Evolutionary conservation across 2,113 vertebrate species (phyloP).

Genomic region (Chrysemys picta): DNA sequence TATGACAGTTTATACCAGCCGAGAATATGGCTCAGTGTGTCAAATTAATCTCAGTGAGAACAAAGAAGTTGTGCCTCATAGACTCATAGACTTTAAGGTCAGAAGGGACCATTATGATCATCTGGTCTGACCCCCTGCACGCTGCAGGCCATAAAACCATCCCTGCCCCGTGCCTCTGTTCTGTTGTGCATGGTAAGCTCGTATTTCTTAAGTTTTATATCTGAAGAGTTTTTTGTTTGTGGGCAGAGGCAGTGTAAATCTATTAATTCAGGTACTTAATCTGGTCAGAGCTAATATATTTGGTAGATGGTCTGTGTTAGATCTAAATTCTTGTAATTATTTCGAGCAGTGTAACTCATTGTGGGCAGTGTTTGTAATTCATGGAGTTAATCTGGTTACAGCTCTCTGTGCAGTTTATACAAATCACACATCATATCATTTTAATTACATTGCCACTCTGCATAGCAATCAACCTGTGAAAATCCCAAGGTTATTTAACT

Average conservation of each 20-base stretch:
- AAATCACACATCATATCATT: conserved; percentile 11
- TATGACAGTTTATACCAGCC: not conserved
- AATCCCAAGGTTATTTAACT: conserved; percentile 40
- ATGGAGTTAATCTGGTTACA: conserved; percentile 50
- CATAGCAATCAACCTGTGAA: not conserved
- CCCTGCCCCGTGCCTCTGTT: not conserved
- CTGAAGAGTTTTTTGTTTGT: not conserved
- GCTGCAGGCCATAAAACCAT: too few species aligned
- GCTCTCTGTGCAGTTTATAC: not conserved
- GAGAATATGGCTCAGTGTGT: not conserved
- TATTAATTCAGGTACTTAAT: conserved; percentile 43
- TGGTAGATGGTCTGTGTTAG: conserved; percentile 19
- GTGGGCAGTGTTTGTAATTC: conserved; percentile 7
- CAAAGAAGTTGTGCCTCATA: not conserved
- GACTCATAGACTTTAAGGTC: too few species aligned
- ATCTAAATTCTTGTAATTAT: conserved; percentile 57
- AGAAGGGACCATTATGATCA: too few species aligned
- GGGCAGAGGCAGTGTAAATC: not conserved
- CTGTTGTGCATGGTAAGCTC: not conserved
- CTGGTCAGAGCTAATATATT: conserved; percentile 43
- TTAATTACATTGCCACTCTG: conserved; percentile 53
- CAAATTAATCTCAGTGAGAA: not conserved
- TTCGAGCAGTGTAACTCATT: conserved; percentile 33
- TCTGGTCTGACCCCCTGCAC: too few species aligned
- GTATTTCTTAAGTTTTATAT: not conserved